Evolutionary conservation across 2,797 vertebrate genomes (phyloP), one percentile per base, ranked within the genome.

Genomic region (Pachyuromys duprasi): DNA sequence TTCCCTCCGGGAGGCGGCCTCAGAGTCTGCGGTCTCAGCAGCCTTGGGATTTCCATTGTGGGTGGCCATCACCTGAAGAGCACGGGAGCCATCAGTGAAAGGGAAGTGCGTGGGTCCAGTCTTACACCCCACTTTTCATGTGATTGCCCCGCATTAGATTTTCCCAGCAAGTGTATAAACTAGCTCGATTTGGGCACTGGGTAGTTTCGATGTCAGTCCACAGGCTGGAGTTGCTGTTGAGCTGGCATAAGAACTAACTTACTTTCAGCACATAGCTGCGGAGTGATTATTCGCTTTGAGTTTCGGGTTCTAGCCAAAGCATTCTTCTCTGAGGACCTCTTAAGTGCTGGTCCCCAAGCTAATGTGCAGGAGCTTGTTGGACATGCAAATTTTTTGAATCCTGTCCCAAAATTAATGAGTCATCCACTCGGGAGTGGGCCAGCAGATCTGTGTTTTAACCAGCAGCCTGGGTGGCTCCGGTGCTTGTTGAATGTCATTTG

Each of bases 331-430:
- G 14, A 80, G 20, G 65, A 7, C 0, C 26, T 69, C 26, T 89
- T 49, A 26, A 45, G 63, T 70, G 18, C n/a, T 75, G n/a, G 8
- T 63, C 53, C 28, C 55, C 63, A 42, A 9, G 8, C 20, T 9
- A 45, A 33, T 84, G 70, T 91, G 24, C 1, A 60, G 60, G 65
- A 95, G 31, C 53, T 89, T 83, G n/a, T 63, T 86, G 80, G 72
- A 95, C 79, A 72, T 65, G 53, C 60, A 76, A 7, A 57, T 62
- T 84, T 45, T 86, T 83, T 87, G 69, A 93, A 20, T 78, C 24
- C 24, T 45, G 18, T 79, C 65, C 86, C 67, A 83, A 72, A 79
- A 28, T 96, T 60, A 91, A 69, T 93, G 62, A 90, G 18, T 76
- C 12, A 20, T 39, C 95, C 92, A 75, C 57, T 60, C 70, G 42